Evolutionary conservation across 2,797 vertebrate genomes (phyloP).

Genomic region (Myotis pilosus): DNA sequence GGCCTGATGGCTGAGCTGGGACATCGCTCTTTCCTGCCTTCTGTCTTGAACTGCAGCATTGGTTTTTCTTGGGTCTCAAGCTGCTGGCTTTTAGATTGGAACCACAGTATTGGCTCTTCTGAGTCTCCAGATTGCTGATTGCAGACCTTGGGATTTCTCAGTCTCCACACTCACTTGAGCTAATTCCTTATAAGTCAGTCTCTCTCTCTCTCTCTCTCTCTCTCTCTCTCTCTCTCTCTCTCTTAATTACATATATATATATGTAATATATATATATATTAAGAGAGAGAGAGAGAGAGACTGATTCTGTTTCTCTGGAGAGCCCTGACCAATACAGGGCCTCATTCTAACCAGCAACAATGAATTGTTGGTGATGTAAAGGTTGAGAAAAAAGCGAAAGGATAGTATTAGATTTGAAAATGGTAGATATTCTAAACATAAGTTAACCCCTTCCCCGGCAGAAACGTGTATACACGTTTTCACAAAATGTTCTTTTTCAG

Average conservation of each 20-base stretch:
- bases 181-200: neutral
- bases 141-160: neutral
- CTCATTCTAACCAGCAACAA: neutral
- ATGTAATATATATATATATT: too few relatives aligned
- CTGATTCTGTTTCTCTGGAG: neutral
- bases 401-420: constrained; percentile 37
- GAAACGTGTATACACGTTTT: too few relatives aligned
- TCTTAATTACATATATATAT: neutral
- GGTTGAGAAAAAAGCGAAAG: neutral
- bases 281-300: too few relatives aligned
- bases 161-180: neutral
- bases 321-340: neutral
- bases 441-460: too few relatives aligned
- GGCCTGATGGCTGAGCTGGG: neutral
- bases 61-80: neutral
- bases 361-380: neutral
- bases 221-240: neutral
- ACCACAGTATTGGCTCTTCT: neutral
- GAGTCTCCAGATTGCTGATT: neutral
- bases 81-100: neutral
- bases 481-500: too few relatives aligned
- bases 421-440: neutral
- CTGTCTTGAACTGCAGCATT: neutral
- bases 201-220: neutral
- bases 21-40: neutral